Conservation (phyloP, 1,140 invertebrate species). For the Aradophagus sp. region DNA sequence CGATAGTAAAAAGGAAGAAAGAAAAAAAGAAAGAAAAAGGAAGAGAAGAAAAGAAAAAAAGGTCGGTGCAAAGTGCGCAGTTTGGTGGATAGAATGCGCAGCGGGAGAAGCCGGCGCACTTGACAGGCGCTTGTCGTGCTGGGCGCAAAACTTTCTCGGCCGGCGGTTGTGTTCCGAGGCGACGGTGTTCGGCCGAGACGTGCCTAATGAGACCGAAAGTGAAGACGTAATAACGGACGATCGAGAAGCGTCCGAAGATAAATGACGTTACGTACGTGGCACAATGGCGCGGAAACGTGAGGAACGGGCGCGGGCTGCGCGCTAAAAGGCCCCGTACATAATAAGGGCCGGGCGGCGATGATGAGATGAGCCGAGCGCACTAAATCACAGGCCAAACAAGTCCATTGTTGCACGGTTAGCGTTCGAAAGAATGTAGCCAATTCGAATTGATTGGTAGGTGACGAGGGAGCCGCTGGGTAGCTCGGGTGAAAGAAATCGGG, state of each 20-base stretch:
- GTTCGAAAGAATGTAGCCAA: constrained; percentile 71
- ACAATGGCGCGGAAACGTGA: constrained; percentile 25
- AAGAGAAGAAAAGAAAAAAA: too few species aligned
- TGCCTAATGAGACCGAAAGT: constrained; percentile 34
- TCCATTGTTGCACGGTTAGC: constrained; percentile 71
- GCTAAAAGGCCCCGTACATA: constrained; percentile 40
- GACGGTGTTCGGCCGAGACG: too few species aligned
- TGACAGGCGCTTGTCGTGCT: too few species aligned
- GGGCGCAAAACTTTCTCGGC: too few species aligned
- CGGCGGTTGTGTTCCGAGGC: too few species aligned
- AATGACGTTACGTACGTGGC: constrained; percentile 54
- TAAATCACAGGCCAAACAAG: constrained; percentile 72
- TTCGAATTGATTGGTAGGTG: constrained; percentile 61
- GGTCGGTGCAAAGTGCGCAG: too few species aligned
- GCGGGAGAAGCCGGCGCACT: too few species aligned
- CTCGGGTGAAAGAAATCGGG: constrained; percentile 53
- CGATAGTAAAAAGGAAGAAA: too few species aligned
- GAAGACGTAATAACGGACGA: constrained; percentile 49
- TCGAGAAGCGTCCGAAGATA: constrained; percentile 62
- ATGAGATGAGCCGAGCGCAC: constrained; percentile 55
- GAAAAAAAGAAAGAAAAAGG: too few species aligned
- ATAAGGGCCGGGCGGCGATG: constrained; percentile 49
- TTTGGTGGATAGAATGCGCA: too few species aligned
- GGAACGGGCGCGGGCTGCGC: constrained; percentile 32
- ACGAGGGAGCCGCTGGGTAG: constrained; percentile 29